phyloP scores from a whole-genome alignment of 2,797 vertebrate genomes.

The Gastrophryne carolinensis region DNA sequence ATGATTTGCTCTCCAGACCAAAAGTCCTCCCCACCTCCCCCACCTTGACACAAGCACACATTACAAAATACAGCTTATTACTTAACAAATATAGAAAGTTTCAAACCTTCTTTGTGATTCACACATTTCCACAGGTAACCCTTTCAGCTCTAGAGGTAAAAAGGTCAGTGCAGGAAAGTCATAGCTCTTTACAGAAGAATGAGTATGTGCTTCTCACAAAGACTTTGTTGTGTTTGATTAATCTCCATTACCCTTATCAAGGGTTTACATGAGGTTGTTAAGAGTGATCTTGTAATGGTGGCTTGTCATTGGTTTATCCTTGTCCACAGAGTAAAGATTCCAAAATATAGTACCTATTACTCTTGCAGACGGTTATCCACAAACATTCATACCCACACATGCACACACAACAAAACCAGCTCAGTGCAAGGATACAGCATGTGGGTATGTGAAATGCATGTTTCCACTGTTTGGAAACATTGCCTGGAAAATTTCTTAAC shows the following conservation, averaged over 20 bases:
- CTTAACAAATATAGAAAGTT: background rate
- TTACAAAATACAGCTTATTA: background rate
- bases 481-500: conserved; percentile 1
- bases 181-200: background rate
- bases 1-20: conserved; percentile 20
- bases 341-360: background rate
- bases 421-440: conserved; percentile 35
- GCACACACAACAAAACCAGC: conserved; percentile 35
- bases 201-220: background rate
- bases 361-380: conserved; percentile 3
- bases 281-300: background rate
- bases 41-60: background rate
- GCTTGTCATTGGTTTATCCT: background rate
- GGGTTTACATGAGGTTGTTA: background rate
- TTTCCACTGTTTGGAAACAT: conserved; percentile 1
- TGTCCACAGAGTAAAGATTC: background rate
- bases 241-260: conserved; percentile 5
- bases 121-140: background rate
- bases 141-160: background rate
- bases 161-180: background rate
- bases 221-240: background rate
- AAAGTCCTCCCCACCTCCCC: background rate
- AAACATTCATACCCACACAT: conserved; percentile 1
- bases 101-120: background rate
- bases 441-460: background rate